Evolutionary conservation across 2,113 vertebrate species (phyloP), one percentile per base, ranked within the genome.

Genomic region (Trematomus loennbergii): DNA sequence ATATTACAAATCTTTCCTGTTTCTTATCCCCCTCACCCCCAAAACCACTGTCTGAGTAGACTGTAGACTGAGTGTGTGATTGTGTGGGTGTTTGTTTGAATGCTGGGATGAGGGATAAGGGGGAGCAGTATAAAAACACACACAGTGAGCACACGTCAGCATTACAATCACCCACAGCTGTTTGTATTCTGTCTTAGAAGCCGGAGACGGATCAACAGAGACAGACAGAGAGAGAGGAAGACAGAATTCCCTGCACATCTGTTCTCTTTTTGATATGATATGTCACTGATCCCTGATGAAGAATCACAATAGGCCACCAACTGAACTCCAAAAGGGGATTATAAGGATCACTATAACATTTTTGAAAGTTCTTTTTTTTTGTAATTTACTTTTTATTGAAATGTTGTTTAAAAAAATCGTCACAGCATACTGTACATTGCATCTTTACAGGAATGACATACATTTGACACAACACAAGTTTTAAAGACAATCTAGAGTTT

Each of bases 121-220:
- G 33, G 29, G 18, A 54, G 17, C 15, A 57, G 25, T 45, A 76
- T 75, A 46, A 72, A 46, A 29, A 59, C 61, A 77, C 29, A 40
- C 17, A 17, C 52, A 55, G 29, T 71, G 12, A 76, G 55, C 20
- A 70, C 71, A 84, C 74, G 79, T 63, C 57, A 75, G 72, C 57
- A 87, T 81, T 72, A 68, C 52, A 74, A 74, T 78, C 85, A 81
- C 81, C 84, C 74, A 84, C 81, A 84, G 67, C 81, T 85, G 79
- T 87, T 85, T 81, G 74, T 72, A 25, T 74, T 85, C 63, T 62
- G 67, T 68, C 52, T 85, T 71, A 20, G 25, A 54, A 82, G 62
- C 70, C 49, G 69, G 36, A 81, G 52, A 71, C 16, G 48, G 66
- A 78, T 78, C 43, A 69, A 60, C 52, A 66, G 54, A 54, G 58